Conservation (phyloP, 2,113 vertebrate species). For the Synodontis membranacea region DNA sequence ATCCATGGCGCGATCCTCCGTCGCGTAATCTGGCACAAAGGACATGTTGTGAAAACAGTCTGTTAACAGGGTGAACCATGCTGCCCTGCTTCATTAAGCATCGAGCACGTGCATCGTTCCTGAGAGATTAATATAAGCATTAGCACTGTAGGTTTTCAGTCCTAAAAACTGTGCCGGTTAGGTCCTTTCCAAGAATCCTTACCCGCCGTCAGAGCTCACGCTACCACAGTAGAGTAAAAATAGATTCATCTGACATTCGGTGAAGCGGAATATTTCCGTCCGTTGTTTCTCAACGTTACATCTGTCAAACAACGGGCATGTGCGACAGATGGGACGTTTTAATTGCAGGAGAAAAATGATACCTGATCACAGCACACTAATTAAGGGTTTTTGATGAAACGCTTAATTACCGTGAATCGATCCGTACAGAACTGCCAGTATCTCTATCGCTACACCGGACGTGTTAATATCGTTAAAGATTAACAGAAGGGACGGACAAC, state of each 20-base stretch:
- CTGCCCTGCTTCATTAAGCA: background rate
- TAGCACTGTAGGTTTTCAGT: too few relatives aligned
- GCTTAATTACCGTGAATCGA: too few relatives aligned
- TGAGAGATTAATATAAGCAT: background rate
- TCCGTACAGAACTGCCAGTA: too few relatives aligned
- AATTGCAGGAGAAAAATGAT: background rate
- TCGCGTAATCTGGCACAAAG: background rate
- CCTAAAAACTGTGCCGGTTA: background rate
- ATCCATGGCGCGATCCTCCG: background rate
- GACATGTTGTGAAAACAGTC: background rate
- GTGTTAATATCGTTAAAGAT: background rate
- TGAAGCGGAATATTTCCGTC: background rate
- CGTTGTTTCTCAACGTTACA: background rate
- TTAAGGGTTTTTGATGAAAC: background rate
- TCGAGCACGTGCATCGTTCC: background rate
- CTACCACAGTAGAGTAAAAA: background rate
- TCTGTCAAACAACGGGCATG: background rate
- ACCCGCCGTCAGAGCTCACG: background rate
- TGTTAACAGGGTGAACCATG: background rate
- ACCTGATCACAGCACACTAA: too few relatives aligned
- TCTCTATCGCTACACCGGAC: background rate
- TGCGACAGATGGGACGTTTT: background rate
- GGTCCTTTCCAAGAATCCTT: background rate
- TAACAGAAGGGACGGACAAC: background rate
- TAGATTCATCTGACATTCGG: background rate